Conservation (phyloP, 2,888 invertebrate species). For the Amiota mariae region DNA sequence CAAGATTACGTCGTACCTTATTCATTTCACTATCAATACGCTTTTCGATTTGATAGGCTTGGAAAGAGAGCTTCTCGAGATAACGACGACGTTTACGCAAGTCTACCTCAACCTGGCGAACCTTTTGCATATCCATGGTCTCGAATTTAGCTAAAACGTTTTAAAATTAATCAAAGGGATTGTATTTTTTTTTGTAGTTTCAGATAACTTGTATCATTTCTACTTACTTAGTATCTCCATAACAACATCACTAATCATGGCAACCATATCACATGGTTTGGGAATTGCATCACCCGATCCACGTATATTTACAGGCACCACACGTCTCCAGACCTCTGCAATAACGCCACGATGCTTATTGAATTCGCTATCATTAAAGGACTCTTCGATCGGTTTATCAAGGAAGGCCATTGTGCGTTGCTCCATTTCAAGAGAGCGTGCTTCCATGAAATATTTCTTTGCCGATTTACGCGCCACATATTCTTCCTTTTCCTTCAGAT, state of each 20-base stretch:
- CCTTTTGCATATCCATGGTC: slow-evolving; percentile 54
- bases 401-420: slow-evolving; percentile 53
- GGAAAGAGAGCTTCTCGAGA: slow-evolving; percentile 58
- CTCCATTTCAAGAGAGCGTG: slow-evolving; percentile 62
- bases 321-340: slow-evolving; percentile 64
- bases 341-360: slow-evolving; percentile 60
- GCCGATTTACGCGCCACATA: slow-evolving; percentile 67
- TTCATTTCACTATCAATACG: slow-evolving; percentile 69
- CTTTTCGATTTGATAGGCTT: slow-evolving; percentile 67
- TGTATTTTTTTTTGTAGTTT: neutral
- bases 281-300: slow-evolving; percentile 59
- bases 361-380: slow-evolving; percentile 57
- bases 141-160: slow-evolving; percentile 61
- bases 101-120: slow-evolving; percentile 52
- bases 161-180: neutral
- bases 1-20: slow-evolving; percentile 67
- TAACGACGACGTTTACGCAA: slow-evolving; percentile 60
- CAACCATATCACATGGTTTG: slow-evolving; percentile 64
- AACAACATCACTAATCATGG: slow-evolving; percentile 61
- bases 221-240: slow-evolving; percentile 56
- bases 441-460: slow-evolving; percentile 70
- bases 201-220: neutral
- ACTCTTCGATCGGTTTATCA: slow-evolving; percentile 55
- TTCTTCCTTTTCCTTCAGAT: slow-evolving; percentile 63
- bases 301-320: slow-evolving; percentile 62